Evolutionary conservation across 2,888 invertebrate genomes (phyloP), one percentile per base, ranked within the genome.

Genomic region (Lepidocyrtoides sp.): DNA sequence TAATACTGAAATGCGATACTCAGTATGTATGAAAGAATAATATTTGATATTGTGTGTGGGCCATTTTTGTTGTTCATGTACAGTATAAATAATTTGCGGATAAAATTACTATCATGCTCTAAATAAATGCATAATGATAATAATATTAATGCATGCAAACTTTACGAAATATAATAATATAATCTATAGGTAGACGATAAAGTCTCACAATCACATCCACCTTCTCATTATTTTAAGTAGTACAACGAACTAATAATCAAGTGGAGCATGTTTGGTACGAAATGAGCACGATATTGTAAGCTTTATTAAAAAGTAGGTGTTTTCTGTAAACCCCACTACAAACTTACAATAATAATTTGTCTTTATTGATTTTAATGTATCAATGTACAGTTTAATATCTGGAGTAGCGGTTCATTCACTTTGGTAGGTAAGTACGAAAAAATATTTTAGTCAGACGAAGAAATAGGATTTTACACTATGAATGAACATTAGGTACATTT

Each of bases 391-490:
- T 17, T 12, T 63, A 63, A 63, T 63, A 29, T 63, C 29, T 29
- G 29, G 8, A 63, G 63, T 69, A 3, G 23, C n/a, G 36, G 66
- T 69, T 69, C 66, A 69, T 69, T 69, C 66, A 69, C 66, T 69
- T 69, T 69, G 32, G 17, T 69, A 69, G 66, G 66, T 69, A 69
- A n/a, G n/a, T n/a, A n/a, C n/a, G 36, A 17, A 69, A 36, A 17
- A 36, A 63, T 17, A 23, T 23, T 17, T 17, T 69, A 36, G 29
- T 12, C 8, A 29, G 29, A 12, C 63, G 2, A 63, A 12, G 12
- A 29, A 8, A 29, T 29, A 29, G 14, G 63, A n/a, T n/a, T n/a
- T n/a, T n/a, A n/a, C n/a, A n/a, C n/a, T n/a, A n/a, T n/a, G n/a
- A n/a, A n/a, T n/a, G n/a, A n/a, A n/a, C n/a, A n/a, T n/a, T n/a